phyloP scores from a whole-genome alignment of 92 coral and sea anemone genomes.

The Parazoanthus atlanticus region DNA sequence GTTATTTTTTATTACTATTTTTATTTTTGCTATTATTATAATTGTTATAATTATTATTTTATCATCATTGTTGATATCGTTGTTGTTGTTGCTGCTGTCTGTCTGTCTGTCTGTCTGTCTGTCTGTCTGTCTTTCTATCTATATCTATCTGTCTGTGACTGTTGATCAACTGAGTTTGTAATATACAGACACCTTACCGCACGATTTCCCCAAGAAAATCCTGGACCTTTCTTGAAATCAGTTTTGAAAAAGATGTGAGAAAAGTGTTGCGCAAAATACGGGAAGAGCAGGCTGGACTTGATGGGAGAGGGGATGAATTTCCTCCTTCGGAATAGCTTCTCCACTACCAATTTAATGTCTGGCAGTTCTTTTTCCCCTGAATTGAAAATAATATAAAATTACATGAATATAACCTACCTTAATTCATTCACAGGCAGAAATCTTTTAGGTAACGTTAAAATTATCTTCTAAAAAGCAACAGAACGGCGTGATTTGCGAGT shows the following conservation, averaged over 20 bases:
- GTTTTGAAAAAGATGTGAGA: slow-evolving; percentile 24
- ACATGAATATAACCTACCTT: too few relatives aligned
- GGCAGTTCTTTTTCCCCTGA: slow-evolving; percentile 8
- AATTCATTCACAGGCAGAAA: too few relatives aligned
- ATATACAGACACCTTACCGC: neutral
- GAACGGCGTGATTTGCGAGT: too few relatives aligned
- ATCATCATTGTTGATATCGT: too few relatives aligned
- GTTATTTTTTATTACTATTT: too few relatives aligned
- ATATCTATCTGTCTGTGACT: neutral
- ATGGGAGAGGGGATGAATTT: slow-evolving; percentile 9
- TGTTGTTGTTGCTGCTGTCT: too few relatives aligned
- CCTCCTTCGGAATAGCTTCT: slow-evolving; percentile 11
- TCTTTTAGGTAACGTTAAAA: too few relatives aligned
- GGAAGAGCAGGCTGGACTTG: slow-evolving; percentile 6
- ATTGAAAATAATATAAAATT: neutral
- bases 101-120: too few relatives aligned
- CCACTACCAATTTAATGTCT: neutral
- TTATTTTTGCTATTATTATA: too few relatives aligned
- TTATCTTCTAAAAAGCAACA: too few relatives aligned
- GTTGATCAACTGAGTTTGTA: neutral
- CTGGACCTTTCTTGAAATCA: slow-evolving; percentile 20
- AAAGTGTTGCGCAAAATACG: slow-evolving; percentile 22
- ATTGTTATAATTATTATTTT: too few relatives aligned
- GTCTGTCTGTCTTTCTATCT: too few relatives aligned
- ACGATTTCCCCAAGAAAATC: slow-evolving; percentile 30